These are phyloP conservation scores for Oreochromis niloticus DNA, from an alignment of 2,113 vertebrate species.

Conservation along the genomic window DNA sequence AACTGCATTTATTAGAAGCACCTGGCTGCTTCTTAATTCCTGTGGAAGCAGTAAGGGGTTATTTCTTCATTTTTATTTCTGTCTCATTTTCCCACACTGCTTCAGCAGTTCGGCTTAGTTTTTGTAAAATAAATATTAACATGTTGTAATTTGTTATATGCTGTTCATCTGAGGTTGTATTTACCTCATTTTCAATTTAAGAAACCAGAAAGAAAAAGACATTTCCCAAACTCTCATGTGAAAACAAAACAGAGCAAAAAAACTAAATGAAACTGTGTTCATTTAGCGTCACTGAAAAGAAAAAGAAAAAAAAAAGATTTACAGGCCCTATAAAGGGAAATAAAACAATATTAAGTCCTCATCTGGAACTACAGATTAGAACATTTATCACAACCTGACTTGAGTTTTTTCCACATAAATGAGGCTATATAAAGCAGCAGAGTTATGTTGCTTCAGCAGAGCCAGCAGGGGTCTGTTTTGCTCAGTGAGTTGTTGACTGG, in stretches of 20 bases:
- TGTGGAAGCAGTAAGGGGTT: not conserved
- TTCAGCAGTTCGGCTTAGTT: not conserved
- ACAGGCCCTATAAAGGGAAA: not conserved
- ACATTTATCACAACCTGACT: conserved; percentile 9
- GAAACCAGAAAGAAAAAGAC: not conserved
- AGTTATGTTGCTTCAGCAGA: not conserved
- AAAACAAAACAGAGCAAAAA: not conserved
- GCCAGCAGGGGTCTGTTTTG: not conserved
- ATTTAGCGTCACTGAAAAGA: accelerated
- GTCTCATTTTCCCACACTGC: not conserved
- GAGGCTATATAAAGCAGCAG: not conserved
- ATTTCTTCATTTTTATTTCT: not conserved
- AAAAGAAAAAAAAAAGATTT: not conserved
- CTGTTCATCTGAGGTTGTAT: not conserved
- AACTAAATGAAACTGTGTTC: not conserved
- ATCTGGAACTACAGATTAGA: not conserved
- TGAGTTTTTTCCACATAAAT: conserved; percentile 13
- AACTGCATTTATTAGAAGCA: not conserved
- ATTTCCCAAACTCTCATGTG: not conserved
- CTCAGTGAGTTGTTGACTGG: conserved; percentile 25
- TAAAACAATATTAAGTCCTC: not conserved
- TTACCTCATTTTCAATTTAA: not conserved
- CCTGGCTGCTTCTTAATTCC: not conserved
- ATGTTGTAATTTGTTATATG: not conserved
- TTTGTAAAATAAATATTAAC: not conserved